Percentiles rank a stretch among this genome's conserved stretches.
Conservation (phyloP, 2,797 vertebrate species). For the Euthynnus affinis region DNA sequence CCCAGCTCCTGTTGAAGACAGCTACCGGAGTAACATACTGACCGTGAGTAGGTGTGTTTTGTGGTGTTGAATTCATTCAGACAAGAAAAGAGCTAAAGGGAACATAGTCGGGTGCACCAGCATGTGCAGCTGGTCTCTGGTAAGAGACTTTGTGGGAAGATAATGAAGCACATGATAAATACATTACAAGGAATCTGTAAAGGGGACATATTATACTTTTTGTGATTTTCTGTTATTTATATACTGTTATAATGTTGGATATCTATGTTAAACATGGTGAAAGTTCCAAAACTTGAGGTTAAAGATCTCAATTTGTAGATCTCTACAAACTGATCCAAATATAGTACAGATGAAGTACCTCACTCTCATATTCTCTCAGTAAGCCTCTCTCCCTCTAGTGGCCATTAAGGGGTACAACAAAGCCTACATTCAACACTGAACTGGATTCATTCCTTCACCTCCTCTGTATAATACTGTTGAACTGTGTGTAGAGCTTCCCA, state of each 20-base stretch:
- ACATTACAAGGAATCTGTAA: not conserved
- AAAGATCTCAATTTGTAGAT: no score
- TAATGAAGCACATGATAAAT: not conserved
- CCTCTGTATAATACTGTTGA: conserved; percentile 27
- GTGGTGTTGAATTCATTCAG: not conserved
- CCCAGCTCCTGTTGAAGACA: conserved; percentile 85
- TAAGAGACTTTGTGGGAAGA: not conserved
- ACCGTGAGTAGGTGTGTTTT: conserved; percentile 77
- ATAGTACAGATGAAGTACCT: no score
- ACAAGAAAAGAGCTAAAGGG: not conserved
- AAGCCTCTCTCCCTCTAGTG: conserved; percentile 46
- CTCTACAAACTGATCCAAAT: no score
- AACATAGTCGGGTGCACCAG: not conserved
- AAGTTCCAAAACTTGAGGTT: no score
- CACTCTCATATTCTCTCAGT: not conserved
- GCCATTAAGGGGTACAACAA: conserved; percentile 17
- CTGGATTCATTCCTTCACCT: conserved; percentile 11
- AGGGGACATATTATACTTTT: not conserved
- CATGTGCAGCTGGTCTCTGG: not conserved
- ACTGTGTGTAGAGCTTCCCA: conserved; percentile 19
- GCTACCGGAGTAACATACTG: conserved; percentile 82
- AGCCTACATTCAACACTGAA: not conserved
- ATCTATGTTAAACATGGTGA: no score
- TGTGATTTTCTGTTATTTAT: not conserved
- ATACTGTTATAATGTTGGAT: no score